Base-by-base conservation (phyloP, 2,888 invertebrate species). In the Magallana nippona region DNA sequence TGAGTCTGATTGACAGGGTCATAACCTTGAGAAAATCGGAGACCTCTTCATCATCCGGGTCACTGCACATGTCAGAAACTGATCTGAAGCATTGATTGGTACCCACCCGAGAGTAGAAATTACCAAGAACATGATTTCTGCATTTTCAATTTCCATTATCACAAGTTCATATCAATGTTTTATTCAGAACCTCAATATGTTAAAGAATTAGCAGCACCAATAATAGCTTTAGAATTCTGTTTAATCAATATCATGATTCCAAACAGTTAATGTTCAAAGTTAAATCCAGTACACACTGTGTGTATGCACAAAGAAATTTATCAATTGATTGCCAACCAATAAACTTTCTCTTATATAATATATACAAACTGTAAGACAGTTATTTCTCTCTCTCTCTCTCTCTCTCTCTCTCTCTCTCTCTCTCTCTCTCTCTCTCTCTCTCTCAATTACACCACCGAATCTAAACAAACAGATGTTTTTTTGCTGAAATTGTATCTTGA, bases 141-240 rank as follows among this genome's bases (percentile, higher is more conserved):
- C 71, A 71, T 71, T 71, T 71, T 71, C 71, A 13, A 27, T 71
- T 22, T 71, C 71, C 27, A 71, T 71, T 71, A 71, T 71, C 71
- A 71, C 32, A 71, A 71, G 71, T 71, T 71, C 22, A 32, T 27
- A 71, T 71, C 71, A 71, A 32, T 71, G 71, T 71, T 71, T 32
- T 15, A 27, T 71, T 71, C 71, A 13, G 71, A 8, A 71, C 71
- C 71, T 13, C 32, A 22, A 27, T 15, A 27, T 27, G 11, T 11
- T 10, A 27, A 10, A 71, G 71, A 71, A 27, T 71, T 27, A 71
- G 22, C 1, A 71, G 32, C 32, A 13, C 15, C 32, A 71, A 71
- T 32, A 32, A 32, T 22, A 32, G 13, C 22, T 71, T 71, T 71
- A 15, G 32, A 71, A 71, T 32, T 71, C 11, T 71, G 15, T 71